Base-by-base conservation (phyloP, 2,113 vertebrate species). In the Lipophrys pholis region DNA sequence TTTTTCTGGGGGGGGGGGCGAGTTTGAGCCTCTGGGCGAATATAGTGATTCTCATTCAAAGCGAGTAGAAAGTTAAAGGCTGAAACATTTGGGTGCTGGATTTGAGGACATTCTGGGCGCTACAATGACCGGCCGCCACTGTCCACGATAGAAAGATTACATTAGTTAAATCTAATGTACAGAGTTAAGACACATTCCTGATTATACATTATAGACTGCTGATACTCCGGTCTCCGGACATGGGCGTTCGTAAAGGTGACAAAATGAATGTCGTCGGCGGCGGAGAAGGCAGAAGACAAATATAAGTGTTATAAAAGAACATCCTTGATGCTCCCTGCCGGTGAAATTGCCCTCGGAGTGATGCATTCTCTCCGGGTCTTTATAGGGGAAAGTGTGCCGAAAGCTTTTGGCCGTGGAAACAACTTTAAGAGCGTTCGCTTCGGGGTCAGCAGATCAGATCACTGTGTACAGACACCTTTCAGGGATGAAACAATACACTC, bases 401-500 rank as follows among this genome's bases (percentile, higher is more conserved):
- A 81, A 69, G 21, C 21, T 74, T 54, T 70, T 43, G 16, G 55
- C 17, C 35, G 42, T 39, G 76, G 62, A 86, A 83, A 85, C 68
- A 76, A 68, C 76, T 79, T 73, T 65, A 57, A 69, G 70, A 76
- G 73, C 73, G 76, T 80, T 78, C 67, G 72, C 68, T 52, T 65
- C 62, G 71, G 54, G 84, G 89, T 87, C 81, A 87, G 62, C 60
- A 49, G 64, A 78, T 76, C 60, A 49, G 64, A 78, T 76, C 5
- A 10, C 50, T 43, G 63, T 80, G 76, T 69, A 63, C 68, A 51
- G 40, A 80, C 78, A 80, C 76, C 76, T 68, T 81, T 71, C 60
- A 66, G 79, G 77, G 73, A 60, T 63, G 80, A 86, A 84, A 84
- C 80, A 80, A 88, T 81, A 87, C 69, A 78, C 82, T 45, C 49